Evolutionary conservation across 2,888 invertebrate genomes (phyloP).

Genomic region (Drosophila histrio): DNA sequence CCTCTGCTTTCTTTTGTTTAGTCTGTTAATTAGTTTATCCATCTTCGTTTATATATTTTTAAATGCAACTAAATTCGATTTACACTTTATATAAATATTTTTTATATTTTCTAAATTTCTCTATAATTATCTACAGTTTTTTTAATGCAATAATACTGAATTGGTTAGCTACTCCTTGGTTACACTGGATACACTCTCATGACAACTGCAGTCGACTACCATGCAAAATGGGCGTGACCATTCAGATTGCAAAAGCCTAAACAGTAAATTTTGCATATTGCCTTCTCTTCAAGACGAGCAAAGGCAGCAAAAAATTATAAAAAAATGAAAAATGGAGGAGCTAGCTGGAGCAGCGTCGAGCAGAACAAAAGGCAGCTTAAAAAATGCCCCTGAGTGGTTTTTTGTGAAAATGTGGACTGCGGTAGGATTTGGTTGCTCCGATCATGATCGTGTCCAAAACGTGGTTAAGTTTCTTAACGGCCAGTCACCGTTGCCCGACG

Average conservation of each 20-base stretch:
- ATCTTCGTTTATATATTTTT: no score
- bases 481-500: conserved; percentile 10
- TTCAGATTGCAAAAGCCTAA: conserved; percentile 18
- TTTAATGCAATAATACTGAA: neutral
- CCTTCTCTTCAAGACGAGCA: conserved; percentile 27
- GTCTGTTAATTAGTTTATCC: no score
- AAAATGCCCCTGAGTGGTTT: conserved; percentile 78
- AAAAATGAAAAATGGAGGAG: neutral
- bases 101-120: neutral
- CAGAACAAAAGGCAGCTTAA: conserved; percentile 43
- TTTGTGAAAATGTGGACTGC: conserved; percentile 51
- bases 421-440: conserved; percentile 32
- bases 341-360: conserved; percentile 22
- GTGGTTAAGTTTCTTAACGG: conserved; percentile 52
- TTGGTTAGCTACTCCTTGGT: conserved; percentile 2
- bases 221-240: conserved; percentile 43
- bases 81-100: neutral
- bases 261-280: conserved; percentile 43
- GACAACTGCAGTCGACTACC: conserved; percentile 47
- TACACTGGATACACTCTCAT: conserved; percentile 23
- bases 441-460: conserved; percentile 70
- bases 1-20: no score
- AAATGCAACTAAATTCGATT: no score
- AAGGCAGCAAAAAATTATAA: neutral
- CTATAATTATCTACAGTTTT: neutral